Percentiles rank a stretch among this genome's conserved stretches.
Evolutionary conservation across 2,113 vertebrate genomes (phyloP).

Genomic region (Tichodroma muraria): DNA sequence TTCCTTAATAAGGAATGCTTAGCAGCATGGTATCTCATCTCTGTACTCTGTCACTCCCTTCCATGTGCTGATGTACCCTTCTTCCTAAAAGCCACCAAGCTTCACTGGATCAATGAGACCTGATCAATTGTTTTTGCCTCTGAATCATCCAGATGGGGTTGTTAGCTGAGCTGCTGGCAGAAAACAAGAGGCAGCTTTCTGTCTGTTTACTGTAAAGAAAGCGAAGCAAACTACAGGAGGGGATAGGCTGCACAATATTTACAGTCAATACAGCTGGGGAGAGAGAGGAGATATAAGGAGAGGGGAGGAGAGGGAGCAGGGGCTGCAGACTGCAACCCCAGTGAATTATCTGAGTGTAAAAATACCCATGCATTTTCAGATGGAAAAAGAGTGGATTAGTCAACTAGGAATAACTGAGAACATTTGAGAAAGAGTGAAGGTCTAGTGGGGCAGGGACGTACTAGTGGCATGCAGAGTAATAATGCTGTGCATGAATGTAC

Average conservation of each 20-base stretch:
- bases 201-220: conserved; percentile 70
- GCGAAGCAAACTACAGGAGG: conserved; percentile 36
- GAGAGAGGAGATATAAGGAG: conserved; percentile 31
- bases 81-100: not conserved
- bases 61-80: not conserved
- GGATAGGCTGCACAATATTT: conserved; percentile 54
- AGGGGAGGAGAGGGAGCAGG: not conserved
- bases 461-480: not conserved
- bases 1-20: not conserved
- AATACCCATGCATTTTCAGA: not conserved
- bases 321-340: not conserved
- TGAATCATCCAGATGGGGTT: not conserved
- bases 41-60: not conserved
- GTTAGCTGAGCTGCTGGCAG: conserved; percentile 42
- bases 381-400: not conserved
- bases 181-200: conserved; percentile 20
- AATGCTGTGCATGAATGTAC: not conserved
- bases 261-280: conserved; percentile 63
- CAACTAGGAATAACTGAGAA: not conserved
- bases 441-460: not conserved
- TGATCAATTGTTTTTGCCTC: conserved; percentile 40
- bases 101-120: conserved; percentile 21
- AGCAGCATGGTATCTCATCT: not conserved
- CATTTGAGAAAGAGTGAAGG: not conserved
- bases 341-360: not conserved